Conservation (phyloP, 2,888 invertebrate genomes). For the Stenodema calcarata region DNA sequence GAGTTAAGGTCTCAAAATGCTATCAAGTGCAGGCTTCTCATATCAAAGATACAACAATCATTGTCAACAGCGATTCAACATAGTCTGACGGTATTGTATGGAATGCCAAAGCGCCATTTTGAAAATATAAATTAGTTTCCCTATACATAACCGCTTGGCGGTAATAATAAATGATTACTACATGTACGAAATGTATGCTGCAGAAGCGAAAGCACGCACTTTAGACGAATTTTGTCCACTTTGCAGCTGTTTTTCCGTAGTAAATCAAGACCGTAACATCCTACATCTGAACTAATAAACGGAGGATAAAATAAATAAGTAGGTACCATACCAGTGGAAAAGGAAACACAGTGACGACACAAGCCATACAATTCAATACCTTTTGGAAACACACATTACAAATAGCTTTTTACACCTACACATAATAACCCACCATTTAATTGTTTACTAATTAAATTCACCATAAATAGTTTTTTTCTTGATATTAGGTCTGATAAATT, state of each 20-base stretch:
- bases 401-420: conserved; percentile 40
- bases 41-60: background rate
- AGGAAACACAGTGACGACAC: conserved; percentile 30
- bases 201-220: background rate
- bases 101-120: background rate
- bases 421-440: conserved; percentile 33
- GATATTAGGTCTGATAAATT: conserved; percentile 30
- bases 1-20: conserved; percentile 7
- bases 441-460: conserved; percentile 36
- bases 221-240: background rate
- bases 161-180: background rate
- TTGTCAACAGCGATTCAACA: background rate
- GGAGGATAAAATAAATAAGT: background rate
- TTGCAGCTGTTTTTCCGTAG: background rate
- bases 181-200: background rate
- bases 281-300: conserved; percentile 6
- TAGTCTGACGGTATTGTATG: background rate
- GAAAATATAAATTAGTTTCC: background rate
- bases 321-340: background rate
- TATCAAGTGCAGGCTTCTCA: background rate
- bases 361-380: conserved; percentile 33
- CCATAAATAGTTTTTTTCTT: conserved; percentile 31
- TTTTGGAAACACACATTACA: conserved; percentile 28
- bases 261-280: conserved; percentile 17
- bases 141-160: background rate